A percentile compares a stretch with the other conserved stretches of the same genome.
phyloP scores from a whole-genome alignment of 1,140 invertebrate species.

The Heliconius nattereri region DNA sequence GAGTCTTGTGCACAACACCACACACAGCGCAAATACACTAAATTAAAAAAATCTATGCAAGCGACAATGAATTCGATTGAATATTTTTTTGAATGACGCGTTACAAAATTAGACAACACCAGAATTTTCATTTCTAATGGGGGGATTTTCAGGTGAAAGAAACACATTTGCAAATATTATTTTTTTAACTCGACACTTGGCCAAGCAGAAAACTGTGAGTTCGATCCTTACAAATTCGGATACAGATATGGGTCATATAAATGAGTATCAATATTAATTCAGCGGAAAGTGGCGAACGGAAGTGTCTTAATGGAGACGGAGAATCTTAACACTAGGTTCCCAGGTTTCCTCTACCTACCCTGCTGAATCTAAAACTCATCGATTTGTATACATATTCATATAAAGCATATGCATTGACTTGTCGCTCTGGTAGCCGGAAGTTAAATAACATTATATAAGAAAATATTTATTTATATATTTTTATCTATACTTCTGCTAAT shows the following conservation, averaged over 20 bases:
- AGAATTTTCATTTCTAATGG: not conserved
- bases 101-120: not conserved
- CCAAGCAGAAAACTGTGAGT: not conserved
- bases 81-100: not conserved
- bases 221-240: not conserved
- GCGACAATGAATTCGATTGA: not conserved
- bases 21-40: conserved; percentile 10
- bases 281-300: no score
- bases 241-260: not conserved
- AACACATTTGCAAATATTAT: not conserved
- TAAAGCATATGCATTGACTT: no score
- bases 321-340: no score
- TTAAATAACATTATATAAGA: no score
- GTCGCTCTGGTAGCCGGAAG: no score
- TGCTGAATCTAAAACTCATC: no score
- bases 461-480: no score
- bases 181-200: not conserved
- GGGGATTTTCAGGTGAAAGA: not conserved
- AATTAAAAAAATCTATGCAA: not conserved
- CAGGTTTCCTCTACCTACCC: no score
- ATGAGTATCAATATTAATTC: no score
- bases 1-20: conserved; percentile 54
- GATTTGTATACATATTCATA: no score
- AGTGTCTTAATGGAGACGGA: no score
- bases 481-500: no score